phyloP scores from a whole-genome alignment of 2,888 invertebrate species.

The Limnephilus marmoratus region DNA sequence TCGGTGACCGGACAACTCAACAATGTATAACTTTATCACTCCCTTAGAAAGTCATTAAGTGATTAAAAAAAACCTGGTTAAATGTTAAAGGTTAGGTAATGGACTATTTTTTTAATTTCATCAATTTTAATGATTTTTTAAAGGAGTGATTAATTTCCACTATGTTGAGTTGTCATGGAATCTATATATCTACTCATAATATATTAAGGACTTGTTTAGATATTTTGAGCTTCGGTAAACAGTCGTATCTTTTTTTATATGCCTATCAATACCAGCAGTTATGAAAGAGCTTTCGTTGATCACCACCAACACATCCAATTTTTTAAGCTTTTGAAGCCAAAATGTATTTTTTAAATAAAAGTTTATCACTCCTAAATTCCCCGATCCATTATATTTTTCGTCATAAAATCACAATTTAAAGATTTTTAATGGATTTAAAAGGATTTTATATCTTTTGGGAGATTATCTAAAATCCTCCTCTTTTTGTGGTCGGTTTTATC shows the following conservation, averaged over 20 bases:
- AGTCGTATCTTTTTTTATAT: background rate
- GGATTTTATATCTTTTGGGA: background rate
- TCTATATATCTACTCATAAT: background rate
- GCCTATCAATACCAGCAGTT: background rate
- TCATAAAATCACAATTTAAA: background rate
- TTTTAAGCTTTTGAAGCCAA: background rate
- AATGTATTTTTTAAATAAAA: background rate
- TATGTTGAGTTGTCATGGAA: too few relatives aligned
- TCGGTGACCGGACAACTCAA: too few relatives aligned
- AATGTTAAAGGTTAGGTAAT: too few relatives aligned
- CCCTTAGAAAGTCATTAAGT: too few relatives aligned
- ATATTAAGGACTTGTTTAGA: background rate
- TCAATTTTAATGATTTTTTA: too few relatives aligned
- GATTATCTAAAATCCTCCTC: constrained; percentile 7
- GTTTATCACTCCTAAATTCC: background rate
- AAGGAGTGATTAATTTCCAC: too few relatives aligned
- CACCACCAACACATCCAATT: background rate
- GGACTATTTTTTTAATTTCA: too few relatives aligned
- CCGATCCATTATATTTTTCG: background rate
- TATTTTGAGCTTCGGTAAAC: background rate
- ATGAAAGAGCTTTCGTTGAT: background rate
- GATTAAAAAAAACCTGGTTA: too few relatives aligned
- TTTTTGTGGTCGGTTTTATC: constrained; percentile 18
- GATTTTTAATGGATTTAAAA: constrained; percentile 2
- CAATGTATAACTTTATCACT: too few relatives aligned